These are phyloP conservation scores for Hirtodrosophila duncani DNA, from an alignment of 2,888 invertebrate genomes.

Conservation along the genomic window DNA sequence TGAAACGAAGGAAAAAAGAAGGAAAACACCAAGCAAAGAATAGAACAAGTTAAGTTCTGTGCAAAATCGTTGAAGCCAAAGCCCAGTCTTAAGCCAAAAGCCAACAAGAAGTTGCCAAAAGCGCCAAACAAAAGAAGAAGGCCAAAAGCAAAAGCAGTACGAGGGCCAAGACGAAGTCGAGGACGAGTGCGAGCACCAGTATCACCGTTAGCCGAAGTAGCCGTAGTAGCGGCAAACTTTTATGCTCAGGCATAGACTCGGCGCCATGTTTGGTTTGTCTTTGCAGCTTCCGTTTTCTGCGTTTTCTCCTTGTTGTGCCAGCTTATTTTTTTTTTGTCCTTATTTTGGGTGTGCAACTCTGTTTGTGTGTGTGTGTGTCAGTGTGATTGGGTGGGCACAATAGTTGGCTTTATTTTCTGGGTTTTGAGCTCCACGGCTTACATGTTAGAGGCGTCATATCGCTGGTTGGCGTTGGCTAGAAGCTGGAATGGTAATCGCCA, in stretches of 20 bases:
- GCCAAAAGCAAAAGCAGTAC: constrained; percentile 17
- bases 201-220: constrained; percentile 33
- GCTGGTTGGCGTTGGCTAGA: too few species aligned
- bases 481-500: too few species aligned
- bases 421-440: constrained; percentile 15
- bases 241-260: too few species aligned
- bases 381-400: constrained; percentile 12
- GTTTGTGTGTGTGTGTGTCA: constrained; percentile 13
- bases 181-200: background rate
- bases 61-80: constrained; percentile 53
- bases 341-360: constrained; percentile 9
- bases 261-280: constrained; percentile 78
- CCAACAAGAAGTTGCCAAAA: constrained; percentile 68
- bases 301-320: constrained; percentile 35
- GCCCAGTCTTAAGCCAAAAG: constrained; percentile 68
- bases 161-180: constrained; percentile 14
- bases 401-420: constrained; percentile 25
- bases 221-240: constrained; percentile 61
- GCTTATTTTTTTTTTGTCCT: constrained; percentile 31
- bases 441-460: too few species aligned
- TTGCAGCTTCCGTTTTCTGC: constrained; percentile 72
- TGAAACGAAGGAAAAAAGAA: too few species aligned
- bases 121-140: constrained; percentile 54
- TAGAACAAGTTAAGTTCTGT: too few species aligned
- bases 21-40: too few species aligned